A percentile compares a stretch with the other conserved stretches of the same genome.
phyloP scores from a whole-genome alignment of 1,140 invertebrate species.

The Diprion similis region DNA sequence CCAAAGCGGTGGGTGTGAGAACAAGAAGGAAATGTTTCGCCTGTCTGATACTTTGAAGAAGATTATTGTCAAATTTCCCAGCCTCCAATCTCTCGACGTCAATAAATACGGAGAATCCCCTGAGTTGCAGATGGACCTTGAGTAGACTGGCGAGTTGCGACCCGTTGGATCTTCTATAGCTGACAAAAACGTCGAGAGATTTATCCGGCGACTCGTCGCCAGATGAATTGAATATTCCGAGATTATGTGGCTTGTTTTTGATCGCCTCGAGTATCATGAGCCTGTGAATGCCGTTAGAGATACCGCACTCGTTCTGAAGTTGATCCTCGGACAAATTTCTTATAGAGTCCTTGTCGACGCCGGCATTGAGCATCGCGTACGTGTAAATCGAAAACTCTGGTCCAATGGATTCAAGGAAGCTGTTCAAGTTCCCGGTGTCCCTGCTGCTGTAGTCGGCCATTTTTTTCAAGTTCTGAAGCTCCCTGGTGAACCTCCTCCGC shows the following conservation, averaged over 20 bases:
- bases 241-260: conserved; percentile 71
- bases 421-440: conserved; percentile 90
- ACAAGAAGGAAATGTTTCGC: conserved; percentile 97
- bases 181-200: conserved; percentile 96
- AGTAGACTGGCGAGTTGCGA: conserved; percentile 94
- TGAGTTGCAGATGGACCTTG: conserved; percentile 93
- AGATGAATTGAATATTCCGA: conserved; percentile 62
- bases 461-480: conserved; percentile 93
- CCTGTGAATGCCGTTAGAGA: conserved; percentile 94
- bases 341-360: conserved; percentile 88
- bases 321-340: conserved; percentile 89
- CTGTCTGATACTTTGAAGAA: conserved; percentile 95
- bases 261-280: conserved; percentile 89
- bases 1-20: conserved; percentile 92
- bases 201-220: conserved; percentile 84
- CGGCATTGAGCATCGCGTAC: conserved; percentile 94
- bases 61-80: conserved; percentile 98
- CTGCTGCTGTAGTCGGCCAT: conserved; percentile 97
- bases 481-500: conserved; percentile 91
- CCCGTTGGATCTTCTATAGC: conserved; percentile 96
- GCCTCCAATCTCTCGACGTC: conserved; percentile 95
- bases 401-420: conserved; percentile 86
- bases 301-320: conserved; percentile 86
- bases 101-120: conserved; percentile 95
- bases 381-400: conserved; percentile 96